Conservation (phyloP, 2,113 vertebrate genomes). For the Cephalopterus ornatus region DNA sequence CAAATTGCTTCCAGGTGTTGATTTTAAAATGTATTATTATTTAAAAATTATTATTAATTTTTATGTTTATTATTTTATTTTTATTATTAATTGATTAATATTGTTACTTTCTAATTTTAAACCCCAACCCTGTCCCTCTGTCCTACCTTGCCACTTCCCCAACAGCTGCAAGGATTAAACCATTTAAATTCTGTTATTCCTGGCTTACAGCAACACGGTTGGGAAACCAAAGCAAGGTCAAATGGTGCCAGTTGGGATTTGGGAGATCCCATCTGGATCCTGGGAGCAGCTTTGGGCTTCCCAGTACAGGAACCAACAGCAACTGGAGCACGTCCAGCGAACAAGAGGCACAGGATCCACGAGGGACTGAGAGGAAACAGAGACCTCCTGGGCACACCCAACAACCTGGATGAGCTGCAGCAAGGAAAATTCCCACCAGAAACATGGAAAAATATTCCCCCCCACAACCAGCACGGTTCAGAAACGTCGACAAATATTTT, state of each 20-base stretch:
- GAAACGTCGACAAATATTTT: no score
- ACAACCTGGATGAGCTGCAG: not conserved
- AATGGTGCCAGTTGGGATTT: not conserved
- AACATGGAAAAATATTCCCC: not conserved
- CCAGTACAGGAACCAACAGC: not conserved
- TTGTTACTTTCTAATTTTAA: not conserved
- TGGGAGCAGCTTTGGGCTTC: not conserved
- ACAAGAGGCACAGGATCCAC: rapidly evolving
- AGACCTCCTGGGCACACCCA: not conserved
- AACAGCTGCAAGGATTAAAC: not conserved
- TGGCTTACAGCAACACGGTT: not conserved
- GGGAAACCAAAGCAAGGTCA: not conserved
- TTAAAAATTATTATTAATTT: no score
- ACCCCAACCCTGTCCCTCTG: not conserved
- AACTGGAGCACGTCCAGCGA: not conserved
- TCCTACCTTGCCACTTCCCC: not conserved
- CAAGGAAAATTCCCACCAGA: not conserved
- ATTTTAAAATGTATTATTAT: no score
- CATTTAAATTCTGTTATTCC: not conserved
- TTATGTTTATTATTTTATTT: no score
- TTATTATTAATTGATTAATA: no score
- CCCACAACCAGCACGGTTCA: not conserved
- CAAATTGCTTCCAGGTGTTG: not conserved
- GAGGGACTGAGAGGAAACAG: not conserved
- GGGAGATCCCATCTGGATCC: not conserved